Percentiles rank a stretch among this genome's conserved stretches.
Evolutionary conservation across 2,797 vertebrate genomes (phyloP).

Genomic region (Rhinophrynus dorsalis): DNA sequence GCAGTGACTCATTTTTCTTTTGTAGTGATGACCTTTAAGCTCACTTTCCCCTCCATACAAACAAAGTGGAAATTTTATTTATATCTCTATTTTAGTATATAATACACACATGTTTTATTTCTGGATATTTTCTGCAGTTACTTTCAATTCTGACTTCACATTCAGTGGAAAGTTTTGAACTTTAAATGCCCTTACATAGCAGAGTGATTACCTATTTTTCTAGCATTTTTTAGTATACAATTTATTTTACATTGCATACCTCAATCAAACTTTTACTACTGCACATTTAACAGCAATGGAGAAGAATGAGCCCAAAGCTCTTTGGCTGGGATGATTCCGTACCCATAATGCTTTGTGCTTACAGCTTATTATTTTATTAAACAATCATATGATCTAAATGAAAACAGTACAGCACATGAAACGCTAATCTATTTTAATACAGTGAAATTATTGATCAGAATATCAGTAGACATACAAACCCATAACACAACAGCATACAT

Average conservation of each 20-base stretch:
- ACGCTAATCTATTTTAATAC: neutral
- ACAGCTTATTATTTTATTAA: neutral
- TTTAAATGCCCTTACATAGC: slow-evolving; percentile 2
- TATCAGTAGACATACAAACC: too few relatives aligned
- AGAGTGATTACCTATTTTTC: neutral
- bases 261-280: neutral
- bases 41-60: neutral
- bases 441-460: neutral
- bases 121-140: neutral
- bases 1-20: neutral
- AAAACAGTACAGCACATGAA: neutral
- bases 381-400: neutral
- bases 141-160: neutral
- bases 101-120: neutral
- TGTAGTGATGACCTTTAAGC: slow-evolving; percentile 7
- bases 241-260: neutral
- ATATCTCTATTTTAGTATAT: neutral
- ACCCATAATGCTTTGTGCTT: neutral
- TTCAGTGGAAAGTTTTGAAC: slow-evolving; percentile 26
- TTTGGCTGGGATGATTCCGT: neutral
- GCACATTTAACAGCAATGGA: neutral
- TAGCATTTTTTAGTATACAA: neutral
- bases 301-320: neutral
- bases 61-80: neutral
- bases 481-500: too few relatives aligned